Evolutionary conservation across 2,888 invertebrate species (phyloP), one percentile per base, ranked within the genome.

Genomic region (Sarcophaga variegata): DNA sequence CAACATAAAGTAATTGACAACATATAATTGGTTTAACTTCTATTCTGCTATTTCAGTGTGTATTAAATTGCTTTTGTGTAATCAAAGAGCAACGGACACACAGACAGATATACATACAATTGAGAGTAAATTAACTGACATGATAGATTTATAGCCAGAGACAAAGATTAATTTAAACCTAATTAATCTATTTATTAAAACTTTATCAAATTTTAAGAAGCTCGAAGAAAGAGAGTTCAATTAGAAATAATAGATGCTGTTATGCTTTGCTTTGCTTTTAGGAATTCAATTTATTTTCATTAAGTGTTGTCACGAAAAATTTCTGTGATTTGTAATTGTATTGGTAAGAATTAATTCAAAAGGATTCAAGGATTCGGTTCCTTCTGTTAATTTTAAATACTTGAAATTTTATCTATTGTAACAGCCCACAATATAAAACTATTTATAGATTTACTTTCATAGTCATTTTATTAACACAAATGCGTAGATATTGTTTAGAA

Each of bases 1-100:
- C n/a, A 5, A 20, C 12, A 49, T 37, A 8, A 37, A 54, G 49
- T 74, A 76, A 76, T 82, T 82, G 76, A 76, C 82, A 76, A 59
- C 59, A 64, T 76, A 20, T 76, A 82, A 71, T 82, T 71, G 25
- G 10, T 71, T 54, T 64, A 54, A 54, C 54, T 54, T 54, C 12
- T 54, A 54, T 54, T 49, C 49, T 17, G 12, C 12, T 3, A 54
- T 54, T 54, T 54, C 45, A 25, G 14, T 11, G 59, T 64, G 25
- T 17, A 76, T 47, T 81, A 70, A 64, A 76, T 14, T 59, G 59
- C 70, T 70, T 70, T 76, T 45, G 14, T 59, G 14, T 71, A 14
- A 54, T 12, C 54, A 54, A 54, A 14, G 54, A 14, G 0, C 14
- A 54, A 37, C 10, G 8, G 6, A 8, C 8, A 37, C 37, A 37